A percentile compares a stretch with the other conserved stretches of the same genome.
These are phyloP conservation scores for Setophaga petechia DNA, from an alignment of 2,113 vertebrate species.

Conservation along the genomic window DNA sequence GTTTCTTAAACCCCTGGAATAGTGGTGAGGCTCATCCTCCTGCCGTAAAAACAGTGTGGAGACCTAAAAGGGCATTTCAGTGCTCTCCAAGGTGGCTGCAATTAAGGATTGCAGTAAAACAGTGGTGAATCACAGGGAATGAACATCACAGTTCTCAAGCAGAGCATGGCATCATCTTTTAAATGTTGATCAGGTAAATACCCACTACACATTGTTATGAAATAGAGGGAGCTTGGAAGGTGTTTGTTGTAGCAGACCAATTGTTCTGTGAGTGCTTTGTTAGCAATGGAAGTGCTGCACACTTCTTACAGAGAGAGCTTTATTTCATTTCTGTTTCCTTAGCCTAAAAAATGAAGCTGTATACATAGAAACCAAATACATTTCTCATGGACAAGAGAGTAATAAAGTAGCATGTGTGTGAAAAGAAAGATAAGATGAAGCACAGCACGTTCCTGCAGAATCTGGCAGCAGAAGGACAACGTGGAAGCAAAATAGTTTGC, in stretches of 20 bases:
- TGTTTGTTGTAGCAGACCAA: not conserved
- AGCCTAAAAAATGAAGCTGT: conserved; percentile 45
- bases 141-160: not conserved
- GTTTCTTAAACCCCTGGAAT: not conserved
- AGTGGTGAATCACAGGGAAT: not conserved
- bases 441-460: not conserved
- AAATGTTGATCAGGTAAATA: not conserved
- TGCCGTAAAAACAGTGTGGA: rapidly evolving
- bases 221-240: not conserved
- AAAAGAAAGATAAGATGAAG: conserved; percentile 7
- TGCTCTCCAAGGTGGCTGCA: not conserved
- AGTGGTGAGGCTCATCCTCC: not conserved
- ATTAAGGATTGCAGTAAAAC: not conserved
- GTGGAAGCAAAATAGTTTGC: conserved; percentile 41
- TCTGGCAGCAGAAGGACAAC: conserved; percentile 54
- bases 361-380: conserved; percentile 1
- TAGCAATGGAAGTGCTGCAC: not conserved
- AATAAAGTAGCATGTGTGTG: not conserved
- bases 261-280: rapidly evolving
- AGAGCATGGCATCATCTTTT: not conserved
- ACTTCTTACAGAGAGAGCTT: not conserved
- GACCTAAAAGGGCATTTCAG: not conserved
- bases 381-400: conserved; percentile 11
- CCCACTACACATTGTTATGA: not conserved
- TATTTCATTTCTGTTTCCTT: conserved; percentile 50